These are phyloP conservation scores for Holothuria leucospilota DNA, from an alignment of 53 echinoderm and acorn worm genomes.

Conservation along the genomic window DNA sequence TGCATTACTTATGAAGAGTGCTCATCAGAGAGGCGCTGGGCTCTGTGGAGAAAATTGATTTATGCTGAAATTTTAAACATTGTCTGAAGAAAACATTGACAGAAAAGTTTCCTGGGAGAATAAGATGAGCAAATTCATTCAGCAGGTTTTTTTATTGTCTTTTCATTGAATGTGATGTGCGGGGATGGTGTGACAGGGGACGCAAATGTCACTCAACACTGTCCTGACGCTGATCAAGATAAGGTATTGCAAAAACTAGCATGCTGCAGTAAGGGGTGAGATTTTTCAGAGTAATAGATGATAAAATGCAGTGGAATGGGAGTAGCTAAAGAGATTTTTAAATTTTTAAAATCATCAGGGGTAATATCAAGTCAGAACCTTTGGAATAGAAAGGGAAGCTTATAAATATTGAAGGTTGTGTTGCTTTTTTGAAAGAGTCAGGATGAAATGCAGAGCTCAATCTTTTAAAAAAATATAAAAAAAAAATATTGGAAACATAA, in stretches of 20 bases:
- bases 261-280: neutral
- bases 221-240: conserved; percentile 13
- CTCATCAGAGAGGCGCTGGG: neutral
- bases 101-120: conserved; percentile 45
- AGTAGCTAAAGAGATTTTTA: too few species aligned
- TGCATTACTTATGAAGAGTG: conserved; percentile 33
- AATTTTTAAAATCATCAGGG: too few species aligned
- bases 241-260: neutral
- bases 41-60: conserved; percentile 22
- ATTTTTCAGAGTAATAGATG: neutral
- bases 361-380: too few species aligned
- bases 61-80: conserved; percentile 47
- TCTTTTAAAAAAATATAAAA: too few species aligned
- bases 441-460: too few species aligned
- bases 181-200: conserved; percentile 44
- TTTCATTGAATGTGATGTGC: conserved; percentile 41
- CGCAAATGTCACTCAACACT: conserved; percentile 19
- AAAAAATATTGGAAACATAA: too few species aligned
- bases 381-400: too few species aligned
- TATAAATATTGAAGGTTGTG: too few species aligned
- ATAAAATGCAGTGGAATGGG: too few species aligned
- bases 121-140: conserved; percentile 38
- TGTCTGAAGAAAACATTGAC: conserved; percentile 18
- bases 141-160: conserved; percentile 30
- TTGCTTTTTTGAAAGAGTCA: too few species aligned